Evolutionary conservation across 2,888 invertebrate species (phyloP), one percentile per base, ranked within the genome.

Genomic region (Meliscaeva auricollis): DNA sequence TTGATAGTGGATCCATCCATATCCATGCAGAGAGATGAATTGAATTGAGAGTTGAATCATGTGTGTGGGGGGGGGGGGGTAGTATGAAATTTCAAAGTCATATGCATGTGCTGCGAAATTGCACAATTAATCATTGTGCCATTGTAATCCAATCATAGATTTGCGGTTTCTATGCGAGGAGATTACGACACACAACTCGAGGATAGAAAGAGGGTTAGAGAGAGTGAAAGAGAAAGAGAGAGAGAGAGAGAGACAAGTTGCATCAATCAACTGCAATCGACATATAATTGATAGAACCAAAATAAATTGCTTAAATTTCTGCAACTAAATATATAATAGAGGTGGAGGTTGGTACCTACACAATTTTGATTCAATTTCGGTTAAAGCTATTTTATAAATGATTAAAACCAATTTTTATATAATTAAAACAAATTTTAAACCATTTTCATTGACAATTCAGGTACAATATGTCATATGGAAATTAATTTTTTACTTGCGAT

Each of bases 141-240:
- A 82, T 83, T 83, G 83, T 78, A 74, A 83, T 78, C 78, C 73
- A 78, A 83, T 78, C 83, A 82, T 62, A 78, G 83, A 83, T 83
- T 78, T 83, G 83, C 38, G 83, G 83, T 78, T 78, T 73, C 78
- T 62, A 69, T 73, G 8, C 20, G 78, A 68, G 78, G 78, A 68
- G 78, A 78, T 83, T 77, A 52, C 30, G 48, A 48, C 44, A 32
- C 20, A 48, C 17, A 30, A 73, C 11, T 15, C 20, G 58, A 20
- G 41, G 7, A 54, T 22, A 35, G n/a, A 9, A 26, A 26, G 26
- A 26, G 26, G 3, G n/a, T n/a, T n/a, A n/a, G 26, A 26, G 26
- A 26, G 3, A 26, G n/a, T n/a, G n/a, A 26, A 13, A 52, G 8
- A 38, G 44, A 44, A 1, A 44, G 44, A 44, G 15, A 44, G 44